Evolutionary conservation across 2,888 invertebrate species (phyloP).

Genomic region (Drosophila phalerata): DNA sequence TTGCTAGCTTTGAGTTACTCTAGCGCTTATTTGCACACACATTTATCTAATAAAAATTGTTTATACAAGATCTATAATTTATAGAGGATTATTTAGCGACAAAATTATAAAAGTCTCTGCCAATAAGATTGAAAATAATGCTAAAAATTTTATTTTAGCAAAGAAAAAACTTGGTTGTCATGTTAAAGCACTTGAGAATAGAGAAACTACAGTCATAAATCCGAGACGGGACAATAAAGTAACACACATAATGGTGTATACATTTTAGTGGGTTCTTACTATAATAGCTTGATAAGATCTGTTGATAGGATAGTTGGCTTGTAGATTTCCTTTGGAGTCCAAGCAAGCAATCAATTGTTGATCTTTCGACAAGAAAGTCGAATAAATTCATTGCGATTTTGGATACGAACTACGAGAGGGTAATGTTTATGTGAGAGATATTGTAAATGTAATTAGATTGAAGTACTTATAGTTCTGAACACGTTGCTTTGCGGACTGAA

Average conservation of each 20-base stretch:
- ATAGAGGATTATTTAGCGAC: neutral
- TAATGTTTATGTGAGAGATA: neutral
- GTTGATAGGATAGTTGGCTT: neutral
- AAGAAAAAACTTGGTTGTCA: slow-evolving; percentile 9
- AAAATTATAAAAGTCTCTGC: neutral
- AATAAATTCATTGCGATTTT: neutral
- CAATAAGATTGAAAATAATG: neutral
- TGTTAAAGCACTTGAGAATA: slow-evolving; percentile 7
- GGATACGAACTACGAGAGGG: neutral
- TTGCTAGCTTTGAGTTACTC: neutral
- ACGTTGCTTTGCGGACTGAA: slow-evolving; percentile 25
- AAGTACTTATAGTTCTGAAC: slow-evolving; percentile 10
- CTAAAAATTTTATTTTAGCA: neutral
- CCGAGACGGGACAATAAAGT: slow-evolving; percentile 8
- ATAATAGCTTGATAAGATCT: slow-evolving; percentile 10
- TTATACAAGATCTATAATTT: neutral
- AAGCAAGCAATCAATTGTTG: slow-evolving; percentile 10
- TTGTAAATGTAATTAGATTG: slow-evolving; percentile 9
- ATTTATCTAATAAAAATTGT: too few relatives aligned
- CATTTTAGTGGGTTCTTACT: neutral
- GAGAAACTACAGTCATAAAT: slow-evolving; percentile 18
- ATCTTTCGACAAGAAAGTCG: neutral
- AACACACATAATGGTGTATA: neutral
- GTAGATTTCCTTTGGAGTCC: neutral
- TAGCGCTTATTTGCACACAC: neutral